These are phyloP conservation scores for Microcebus griseorufus DNA, from an alignment of 2,113 vertebrate species.

Conservation along the genomic window DNA sequence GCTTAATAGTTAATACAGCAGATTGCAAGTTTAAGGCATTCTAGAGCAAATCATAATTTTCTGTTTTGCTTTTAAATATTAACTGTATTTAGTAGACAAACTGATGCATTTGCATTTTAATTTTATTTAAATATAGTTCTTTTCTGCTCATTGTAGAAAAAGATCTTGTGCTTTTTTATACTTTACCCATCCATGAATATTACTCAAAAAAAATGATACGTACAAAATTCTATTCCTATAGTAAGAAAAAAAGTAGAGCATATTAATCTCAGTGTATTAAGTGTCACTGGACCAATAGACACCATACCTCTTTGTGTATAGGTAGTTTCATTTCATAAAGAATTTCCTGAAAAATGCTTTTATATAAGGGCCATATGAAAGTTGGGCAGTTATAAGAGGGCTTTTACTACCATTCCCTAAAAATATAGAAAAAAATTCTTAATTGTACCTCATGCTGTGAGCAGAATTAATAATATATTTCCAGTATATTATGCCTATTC, in stretches of 20 bases:
- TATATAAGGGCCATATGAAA: neutral
- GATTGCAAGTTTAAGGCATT: neutral
- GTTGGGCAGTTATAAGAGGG: neutral
- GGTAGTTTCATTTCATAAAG: neutral
- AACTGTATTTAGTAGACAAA: neutral
- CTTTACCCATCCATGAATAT: neutral
- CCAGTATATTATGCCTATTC: neutral
- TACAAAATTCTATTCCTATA: neutral
- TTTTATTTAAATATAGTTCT: slow-evolving; percentile 33
- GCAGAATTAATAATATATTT: slow-evolving; percentile 5
- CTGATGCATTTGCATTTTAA: neutral
- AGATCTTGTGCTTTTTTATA: neutral
- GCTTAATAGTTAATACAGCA: neutral
- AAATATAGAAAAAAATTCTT: neutral
- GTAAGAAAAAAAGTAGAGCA: neutral
- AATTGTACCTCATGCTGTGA: slow-evolving; percentile 23
- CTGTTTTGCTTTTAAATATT: slow-evolving; percentile 36
- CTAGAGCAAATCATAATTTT: slow-evolving; percentile 20
- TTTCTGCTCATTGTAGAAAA: neutral
- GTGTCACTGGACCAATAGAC: neutral
- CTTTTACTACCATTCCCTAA: neutral
- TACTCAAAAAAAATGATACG: neutral
- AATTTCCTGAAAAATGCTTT: neutral
- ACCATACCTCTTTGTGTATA: neutral
- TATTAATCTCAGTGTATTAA: neutral